These are phyloP conservation scores for Pipa parva DNA, from an alignment of 2,113 vertebrate species.

Conservation along the genomic window DNA sequence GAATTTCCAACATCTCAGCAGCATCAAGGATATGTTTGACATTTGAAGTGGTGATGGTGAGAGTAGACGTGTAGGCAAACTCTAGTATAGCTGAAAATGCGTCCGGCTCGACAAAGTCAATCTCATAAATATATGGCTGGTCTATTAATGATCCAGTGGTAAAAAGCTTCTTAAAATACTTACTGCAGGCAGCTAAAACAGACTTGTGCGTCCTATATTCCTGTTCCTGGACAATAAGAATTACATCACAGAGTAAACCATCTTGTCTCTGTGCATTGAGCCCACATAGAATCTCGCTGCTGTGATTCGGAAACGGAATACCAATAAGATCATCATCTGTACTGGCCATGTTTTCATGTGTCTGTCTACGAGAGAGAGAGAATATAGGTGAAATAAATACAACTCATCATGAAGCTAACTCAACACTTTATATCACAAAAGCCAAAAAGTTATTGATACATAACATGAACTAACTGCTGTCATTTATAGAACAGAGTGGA, in stretches of 20 bases:
- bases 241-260: constrained; percentile 89
- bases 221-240: constrained; percentile 91
- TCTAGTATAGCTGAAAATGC: constrained; percentile 93
- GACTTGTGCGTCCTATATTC: constrained; percentile 93
- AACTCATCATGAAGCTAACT: not conserved
- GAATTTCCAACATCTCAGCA: constrained; percentile 92
- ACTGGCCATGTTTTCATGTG: constrained; percentile 85
- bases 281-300: constrained; percentile 90
- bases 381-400: not conserved
- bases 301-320: constrained; percentile 98
- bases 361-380: constrained; percentile 57
- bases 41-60: constrained; percentile 89
- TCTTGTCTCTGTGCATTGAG: constrained; percentile 90
- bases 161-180: constrained; percentile 98
- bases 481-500: too few species aligned
- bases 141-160: constrained; percentile 76
- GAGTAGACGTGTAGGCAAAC: constrained; percentile 96
- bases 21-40: constrained; percentile 92
- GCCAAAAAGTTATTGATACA: too few species aligned
- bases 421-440: not conserved
- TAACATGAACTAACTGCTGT: too few species aligned
- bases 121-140: constrained; percentile 85
- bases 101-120: constrained; percentile 93
- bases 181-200: constrained; percentile 93
- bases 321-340: constrained; percentile 91